A percentile compares a stretch with the other conserved stretches of the same genome.
Conservation (phyloP, 2,888 invertebrate species). For the Horisme vitalbata region DNA sequence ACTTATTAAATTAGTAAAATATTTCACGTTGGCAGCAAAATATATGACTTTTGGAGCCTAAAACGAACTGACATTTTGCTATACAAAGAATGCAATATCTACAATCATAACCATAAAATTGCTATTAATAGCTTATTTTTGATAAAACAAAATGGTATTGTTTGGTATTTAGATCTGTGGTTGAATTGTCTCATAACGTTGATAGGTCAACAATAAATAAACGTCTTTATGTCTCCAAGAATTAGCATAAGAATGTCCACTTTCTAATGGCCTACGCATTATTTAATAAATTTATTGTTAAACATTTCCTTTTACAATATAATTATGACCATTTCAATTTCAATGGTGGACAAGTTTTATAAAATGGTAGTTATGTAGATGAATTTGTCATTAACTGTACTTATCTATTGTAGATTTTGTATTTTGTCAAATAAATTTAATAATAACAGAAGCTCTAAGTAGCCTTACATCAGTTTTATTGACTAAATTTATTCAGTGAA, state of each 20-base stretch:
- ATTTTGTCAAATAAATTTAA: too few species aligned
- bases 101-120: conserved; percentile 17
- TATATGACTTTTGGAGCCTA: not conserved
- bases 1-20: too few species aligned
- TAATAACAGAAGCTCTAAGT: too few species aligned
- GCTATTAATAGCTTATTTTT: conserved; percentile 2
- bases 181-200: conserved; percentile 17
- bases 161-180: conserved; percentile 5
- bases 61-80: conserved; percentile 23
- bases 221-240: conserved; percentile 27
- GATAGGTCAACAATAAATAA: conserved; percentile 29
- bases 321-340: conserved; percentile 12
- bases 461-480: too few species aligned
- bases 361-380: too few species aligned
- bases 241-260: conserved; percentile 35
- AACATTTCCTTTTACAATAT: conserved; percentile 22
- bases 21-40: not conserved
- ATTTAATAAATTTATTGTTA: conserved; percentile 27
- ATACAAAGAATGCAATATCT: conserved; percentile 15
- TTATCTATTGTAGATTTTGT: too few species aligned
- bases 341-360: too few species aligned
- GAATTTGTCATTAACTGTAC: too few species aligned
- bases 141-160: conserved; percentile 9
- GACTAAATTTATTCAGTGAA: too few species aligned
- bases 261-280: conserved; percentile 34